Base-by-base conservation (phyloP, 2,797 vertebrate species). In the Sebastes trivittatus region DNA sequence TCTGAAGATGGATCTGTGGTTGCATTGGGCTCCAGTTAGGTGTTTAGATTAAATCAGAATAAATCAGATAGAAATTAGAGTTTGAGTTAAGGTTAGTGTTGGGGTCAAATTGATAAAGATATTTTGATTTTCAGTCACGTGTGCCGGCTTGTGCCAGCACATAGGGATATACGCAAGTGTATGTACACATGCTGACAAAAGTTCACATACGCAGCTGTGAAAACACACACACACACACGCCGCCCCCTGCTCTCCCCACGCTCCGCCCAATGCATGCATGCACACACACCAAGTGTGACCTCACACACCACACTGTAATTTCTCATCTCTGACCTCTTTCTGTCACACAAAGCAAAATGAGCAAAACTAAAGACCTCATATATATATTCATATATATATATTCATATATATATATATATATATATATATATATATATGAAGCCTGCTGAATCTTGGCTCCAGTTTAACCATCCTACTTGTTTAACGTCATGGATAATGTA, bases 271-370 rank as follows among this genome's bases (percentile, higher is more conserved):
- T 46, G 58, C 80, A 76, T 46, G 27, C 80, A 10, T 18, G 14
- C 74, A 62, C 81, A 87, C 88, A 78, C 84, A 68, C 75, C 22
- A 11, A 18, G 2, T 60, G 80, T 88, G 75, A 80, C 80, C 82
- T 83, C 86, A 89, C 83, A 78, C 63, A 81, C 60, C 14, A 25
- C 65, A 29, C 75, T 78, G 82, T 87, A 69, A 88, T 88, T 86
- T 29, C 83, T 88, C 87, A 86, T 87, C 73, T 78, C 77, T 68
- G 87, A 81, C 85, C 87, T 77, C 73, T 69, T 87, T 90, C 85
- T 90, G 89, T 90, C 87, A 84, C 42, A 73, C 25, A 29, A 30
- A 59, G 46, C 77, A 11, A 68, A 82, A 81, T 20, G 52, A 83
- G 77, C 55, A 22, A 66, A 85, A 56, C 66, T 72, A 30, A 76